Evolutionary conservation across 2,113 vertebrate species (phyloP), one percentile per base, ranked within the genome.

Genomic region (Ornithorhynchus anatinus): DNA sequence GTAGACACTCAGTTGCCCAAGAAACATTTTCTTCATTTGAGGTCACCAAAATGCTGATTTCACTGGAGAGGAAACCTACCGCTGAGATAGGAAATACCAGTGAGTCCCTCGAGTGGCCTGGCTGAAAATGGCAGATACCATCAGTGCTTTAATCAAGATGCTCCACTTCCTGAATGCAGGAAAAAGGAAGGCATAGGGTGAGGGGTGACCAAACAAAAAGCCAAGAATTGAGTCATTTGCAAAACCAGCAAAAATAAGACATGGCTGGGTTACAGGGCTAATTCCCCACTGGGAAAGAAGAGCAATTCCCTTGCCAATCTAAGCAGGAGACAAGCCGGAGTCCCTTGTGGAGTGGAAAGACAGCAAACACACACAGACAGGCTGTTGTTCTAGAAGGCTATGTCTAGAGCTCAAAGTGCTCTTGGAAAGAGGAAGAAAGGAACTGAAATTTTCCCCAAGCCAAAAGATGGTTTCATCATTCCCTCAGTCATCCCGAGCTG

Each of bases 101-200:
- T 3, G 11, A 59, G 13, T 38, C n/a, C 54, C 29, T 42, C 37
- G 8, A 8, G 10, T 38, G 43, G 29, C 29, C 29, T 29, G 33
- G 48, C 33, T 25, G 48, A n/a, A 52, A 52, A 53, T 32, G 17
- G 33, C 57, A 73, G 25, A 56, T 9, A 42, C 20, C 37, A 9
- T 0, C 0, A 1, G 5, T 0, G 0, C 17, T 33, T 50, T 0
- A 3, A 35, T 15, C 1, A 0, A 31, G 37, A 39, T 1, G 48
- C 35, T 37, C 42, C 23, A 12, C 42, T 35, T 64, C 68, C 33
- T 38, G 63, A 53, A 1, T 39, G 33, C n/a, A 29, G 11, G 36
- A 32, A 9, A 45, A 1, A 1, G 32, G 13, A n/a, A 14, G 4
- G 0, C 16, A 11, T 4, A 0, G 0, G 22, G 50, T 13, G 67